Evolutionary conservation across 2,888 invertebrate genomes (phyloP).

Genomic region (Idaea aversata): DNA sequence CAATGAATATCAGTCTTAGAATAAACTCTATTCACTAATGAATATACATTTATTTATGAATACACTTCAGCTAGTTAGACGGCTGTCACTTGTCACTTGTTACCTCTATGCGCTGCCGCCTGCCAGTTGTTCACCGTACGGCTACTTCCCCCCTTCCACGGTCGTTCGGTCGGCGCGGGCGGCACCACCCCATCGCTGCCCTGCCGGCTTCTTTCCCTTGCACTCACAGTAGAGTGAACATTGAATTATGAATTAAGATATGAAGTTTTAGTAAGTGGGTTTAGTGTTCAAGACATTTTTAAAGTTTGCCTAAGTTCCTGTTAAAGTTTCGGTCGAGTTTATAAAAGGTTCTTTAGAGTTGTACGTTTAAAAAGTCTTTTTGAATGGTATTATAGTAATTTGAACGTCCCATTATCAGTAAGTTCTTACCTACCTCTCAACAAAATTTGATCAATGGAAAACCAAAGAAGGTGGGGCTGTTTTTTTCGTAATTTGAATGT

Average conservation of each 20-base stretch:
- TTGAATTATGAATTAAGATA: slow-evolving; percentile 75
- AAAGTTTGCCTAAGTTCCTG: neutral
- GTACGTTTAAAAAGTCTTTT: neutral
- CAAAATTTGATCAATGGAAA: no score
- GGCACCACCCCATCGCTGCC: slow-evolving; percentile 30
- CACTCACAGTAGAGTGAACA: slow-evolving; percentile 64
- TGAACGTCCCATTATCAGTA: no score
- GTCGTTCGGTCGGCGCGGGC: slow-evolving; percentile 19
- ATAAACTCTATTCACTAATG: no score
- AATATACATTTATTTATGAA: no score
- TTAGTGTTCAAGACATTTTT: slow-evolving; percentile 10
- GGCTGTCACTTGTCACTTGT: neutral
- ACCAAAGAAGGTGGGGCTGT: no score
- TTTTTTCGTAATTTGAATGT: no score
- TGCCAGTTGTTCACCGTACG: neutral
- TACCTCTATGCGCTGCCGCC: neutral
- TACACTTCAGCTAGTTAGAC: neutral
- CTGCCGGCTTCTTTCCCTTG: slow-evolving; percentile 68
- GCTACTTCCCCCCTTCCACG: slow-evolving; percentile 8
- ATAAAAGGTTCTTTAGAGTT: neutral
- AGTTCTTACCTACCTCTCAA: no score
- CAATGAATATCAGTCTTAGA: no score
- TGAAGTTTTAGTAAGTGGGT: slow-evolving; percentile 39
- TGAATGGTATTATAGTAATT: neutral
- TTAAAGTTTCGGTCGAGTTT: slow-evolving; percentile 2